Conservation (phyloP, 1,140 invertebrate species). For the Lordiphosa stackelbergi region DNA sequence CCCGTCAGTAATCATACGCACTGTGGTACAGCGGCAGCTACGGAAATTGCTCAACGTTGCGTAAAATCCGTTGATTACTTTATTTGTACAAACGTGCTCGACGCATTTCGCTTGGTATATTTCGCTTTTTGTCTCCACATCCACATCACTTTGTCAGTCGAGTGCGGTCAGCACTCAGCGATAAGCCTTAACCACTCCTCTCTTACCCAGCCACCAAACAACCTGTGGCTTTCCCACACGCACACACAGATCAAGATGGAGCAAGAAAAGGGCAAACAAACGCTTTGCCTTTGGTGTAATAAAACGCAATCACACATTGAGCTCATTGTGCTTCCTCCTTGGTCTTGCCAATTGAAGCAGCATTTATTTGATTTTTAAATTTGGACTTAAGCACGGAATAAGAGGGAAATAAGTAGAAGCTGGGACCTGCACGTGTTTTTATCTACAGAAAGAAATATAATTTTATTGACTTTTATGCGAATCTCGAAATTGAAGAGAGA, state of each 20-base stretch:
- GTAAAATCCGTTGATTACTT: constrained; percentile 75
- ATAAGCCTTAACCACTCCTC: constrained; percentile 31
- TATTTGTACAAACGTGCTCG: constrained; percentile 59
- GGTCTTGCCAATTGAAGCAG: constrained; percentile 32
- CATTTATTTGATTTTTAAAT: constrained; percentile 64
- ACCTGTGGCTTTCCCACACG: constrained; percentile 47
- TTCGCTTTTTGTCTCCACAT: constrained; percentile 21
- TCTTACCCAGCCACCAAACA: constrained; percentile 21
- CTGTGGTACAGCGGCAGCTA: constrained; percentile 23
- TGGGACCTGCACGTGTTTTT: constrained; percentile 29
- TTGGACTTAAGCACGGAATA: constrained; percentile 30
- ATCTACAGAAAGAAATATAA: constrained; percentile 37
- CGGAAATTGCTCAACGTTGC: constrained; percentile 53
- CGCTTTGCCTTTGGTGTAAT: constrained; percentile 25
- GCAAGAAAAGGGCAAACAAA: constrained; percentile 36
- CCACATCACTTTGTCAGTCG: constrained; percentile 13
- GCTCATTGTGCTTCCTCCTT: constrained; percentile 24
- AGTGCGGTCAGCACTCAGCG: constrained; percentile 31
- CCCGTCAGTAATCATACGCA: constrained; percentile 54
- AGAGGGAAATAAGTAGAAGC: constrained; percentile 13
- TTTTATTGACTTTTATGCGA: constrained; percentile 28
- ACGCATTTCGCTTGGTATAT: constrained; percentile 19
- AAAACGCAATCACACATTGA: constrained; percentile 38
- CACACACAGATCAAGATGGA: not conserved
- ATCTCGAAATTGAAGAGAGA: constrained; percentile 7